These are phyloP conservation scores for Aethina tumida DNA, from an alignment of 1,140 invertebrate genomes.

Conservation along the genomic window DNA sequence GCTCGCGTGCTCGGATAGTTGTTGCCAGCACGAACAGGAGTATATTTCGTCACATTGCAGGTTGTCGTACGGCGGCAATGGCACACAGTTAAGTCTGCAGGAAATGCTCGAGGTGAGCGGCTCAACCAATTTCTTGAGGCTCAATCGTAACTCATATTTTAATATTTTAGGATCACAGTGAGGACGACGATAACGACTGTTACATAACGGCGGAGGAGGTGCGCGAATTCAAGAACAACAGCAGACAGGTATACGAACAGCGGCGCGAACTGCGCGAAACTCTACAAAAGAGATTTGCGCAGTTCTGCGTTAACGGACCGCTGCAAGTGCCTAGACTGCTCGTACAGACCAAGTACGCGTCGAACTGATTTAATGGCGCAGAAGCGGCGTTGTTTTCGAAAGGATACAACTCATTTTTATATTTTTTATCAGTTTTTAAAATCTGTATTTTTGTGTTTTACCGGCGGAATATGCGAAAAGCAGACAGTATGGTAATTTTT, in stretches of 20 bases:
- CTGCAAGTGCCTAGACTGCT: slow-evolving; percentile 27
- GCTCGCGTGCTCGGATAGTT: slow-evolving; percentile 72
- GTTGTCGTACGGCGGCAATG: slow-evolving; percentile 37
- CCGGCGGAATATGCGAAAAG: too few species aligned
- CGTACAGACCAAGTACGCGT: slow-evolving; percentile 30
- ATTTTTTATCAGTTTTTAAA: too few species aligned
- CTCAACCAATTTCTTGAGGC: background rate
- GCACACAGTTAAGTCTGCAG: slow-evolving; percentile 47
- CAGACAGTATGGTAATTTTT: too few species aligned
- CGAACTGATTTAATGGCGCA: slow-evolving; percentile 31
- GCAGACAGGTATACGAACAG: slow-evolving; percentile 63
- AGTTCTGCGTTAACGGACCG: slow-evolving; percentile 54
- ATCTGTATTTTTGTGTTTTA: too few species aligned
- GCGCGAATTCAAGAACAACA: slow-evolving; percentile 62
- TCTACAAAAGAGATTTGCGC: slow-evolving; percentile 69
- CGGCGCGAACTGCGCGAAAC: slow-evolving; percentile 71
- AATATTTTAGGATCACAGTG: slow-evolving; percentile 41
- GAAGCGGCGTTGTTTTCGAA: too few species aligned
- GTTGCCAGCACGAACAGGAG: slow-evolving; percentile 66
- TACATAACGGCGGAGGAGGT: slow-evolving; percentile 84
- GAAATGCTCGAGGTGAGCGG: slow-evolving; percentile 60
- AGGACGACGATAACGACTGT: slow-evolving; percentile 64
- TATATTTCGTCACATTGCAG: slow-evolving; percentile 22
- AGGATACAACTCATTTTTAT: too few species aligned
- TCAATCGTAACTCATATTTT: background rate